Conservation (phyloP, 35 echinoderm and acorn worm genomes). For the Patiria miniata region DNA sequence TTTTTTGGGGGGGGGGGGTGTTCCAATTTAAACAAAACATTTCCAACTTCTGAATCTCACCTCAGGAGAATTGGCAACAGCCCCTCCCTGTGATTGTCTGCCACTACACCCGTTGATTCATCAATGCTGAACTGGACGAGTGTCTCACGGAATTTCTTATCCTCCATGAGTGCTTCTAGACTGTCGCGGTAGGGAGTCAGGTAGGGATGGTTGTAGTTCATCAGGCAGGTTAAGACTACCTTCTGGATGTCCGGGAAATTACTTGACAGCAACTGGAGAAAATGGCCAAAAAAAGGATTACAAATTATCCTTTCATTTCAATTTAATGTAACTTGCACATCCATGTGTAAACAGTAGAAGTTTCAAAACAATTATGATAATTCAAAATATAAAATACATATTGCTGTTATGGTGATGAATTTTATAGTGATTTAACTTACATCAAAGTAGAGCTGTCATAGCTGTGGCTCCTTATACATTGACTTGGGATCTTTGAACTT, state of each 20-base stretch:
- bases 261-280: conserved; percentile 66
- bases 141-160: conserved; percentile 76
- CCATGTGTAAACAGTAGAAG: too few relatives aligned
- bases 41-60: conserved; percentile 29
- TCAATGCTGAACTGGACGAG: conserved; percentile 89
- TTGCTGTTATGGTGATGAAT: not conserved
- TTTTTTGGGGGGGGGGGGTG: too few relatives aligned
- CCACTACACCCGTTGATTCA: conserved; percentile 66
- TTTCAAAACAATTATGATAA: too few relatives aligned
- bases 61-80: conserved; percentile 83
- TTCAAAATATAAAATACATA: too few relatives aligned
- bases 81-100: conserved; percentile 74
- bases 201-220: conserved; percentile 90
- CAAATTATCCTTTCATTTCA: not conserved
- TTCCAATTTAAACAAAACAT: too few relatives aligned
- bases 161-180: conserved; percentile 73
- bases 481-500: conserved; percentile 83
- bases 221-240: conserved; percentile 67
- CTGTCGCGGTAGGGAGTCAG: conserved; percentile 81
- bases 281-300: not conserved
- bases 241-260: conserved; percentile 75
- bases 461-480: conserved; percentile 68
- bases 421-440: conserved; percentile 37
- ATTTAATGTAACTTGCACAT: too few relatives aligned
- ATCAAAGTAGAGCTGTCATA: conserved; percentile 76